Base-by-base conservation (phyloP, 2,888 invertebrate genomes). In the Bellardia bayeri region DNA sequence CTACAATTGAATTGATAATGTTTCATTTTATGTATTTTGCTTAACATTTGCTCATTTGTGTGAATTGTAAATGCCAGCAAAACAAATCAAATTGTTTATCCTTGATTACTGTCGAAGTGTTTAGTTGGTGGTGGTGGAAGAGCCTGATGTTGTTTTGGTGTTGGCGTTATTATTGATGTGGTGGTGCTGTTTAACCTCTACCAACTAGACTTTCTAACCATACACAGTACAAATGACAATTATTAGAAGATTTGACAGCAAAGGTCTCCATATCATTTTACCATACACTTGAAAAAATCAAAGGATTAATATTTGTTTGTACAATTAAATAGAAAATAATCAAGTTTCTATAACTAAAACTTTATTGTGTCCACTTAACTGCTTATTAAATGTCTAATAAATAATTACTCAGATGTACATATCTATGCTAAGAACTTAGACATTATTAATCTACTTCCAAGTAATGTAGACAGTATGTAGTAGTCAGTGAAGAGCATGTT, bases 11-110 rank as follows among this genome's bases (percentile, higher is more conserved):
- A 82, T 84, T 80, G 83, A 72, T 72, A 76, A 83, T 76, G 64
- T 66, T 51, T 49, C 30, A 37, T 66, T 51, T 49, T n/a, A 37
- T 82, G 69, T 58, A 76, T 45, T 58, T 86, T 75, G 42, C 37
- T 63, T 69, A 72, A 75, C 78, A 30, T 83, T 87, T 87, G 87
- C 85, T 87, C 87, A 87, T 87, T 87, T 87, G 82, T 87, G 42
- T 79, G 87, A 75, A 87, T 87, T 85, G 78, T 82, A 56, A 82
- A 54, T 61, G 63, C 54, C 80, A 81, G 74, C 61, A 66, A 75
- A 74, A 78, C 87, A 85, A 87, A 87, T 87, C 87, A 85, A 87
- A 87, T 87, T 87, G 87, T 87, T 87, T 87, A 78, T 79, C 82
- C 87, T 85, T 87, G 85, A 87, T 87, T 87, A 87, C 82, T 68